Percentiles rank a stretch among this genome's conserved stretches.
Conservation (phyloP, 2,888 invertebrate genomes). For the Sthenelais limicola region DNA sequence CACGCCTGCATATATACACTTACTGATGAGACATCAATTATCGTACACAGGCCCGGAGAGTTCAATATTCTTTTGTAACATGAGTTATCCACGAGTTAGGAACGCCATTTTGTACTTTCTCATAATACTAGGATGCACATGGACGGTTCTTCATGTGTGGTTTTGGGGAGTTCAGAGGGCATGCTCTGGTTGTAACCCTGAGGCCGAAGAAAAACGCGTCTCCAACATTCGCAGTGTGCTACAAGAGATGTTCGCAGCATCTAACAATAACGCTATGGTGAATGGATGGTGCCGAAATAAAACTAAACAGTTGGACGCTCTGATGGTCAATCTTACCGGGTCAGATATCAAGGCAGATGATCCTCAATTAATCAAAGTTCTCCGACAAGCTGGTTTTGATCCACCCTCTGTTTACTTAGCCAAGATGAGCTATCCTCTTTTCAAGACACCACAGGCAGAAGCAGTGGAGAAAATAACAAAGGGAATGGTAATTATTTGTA, state of each 20-base stretch:
- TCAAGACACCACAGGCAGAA: conserved; percentile 46
- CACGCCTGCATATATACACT: no score
- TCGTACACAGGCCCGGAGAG: no score
- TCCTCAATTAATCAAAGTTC: conserved; percentile 38
- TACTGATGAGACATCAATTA: no score
- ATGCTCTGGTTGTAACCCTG: conserved; percentile 5
- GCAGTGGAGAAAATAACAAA: conserved; percentile 39
- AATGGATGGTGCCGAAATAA: background rate
- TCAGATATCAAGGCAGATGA: conserved; percentile 11
- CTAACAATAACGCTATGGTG: background rate
- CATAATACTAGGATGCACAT: conserved; percentile 19
- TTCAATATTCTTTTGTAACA: conserved; percentile 11
- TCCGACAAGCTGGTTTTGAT: conserved; percentile 36
- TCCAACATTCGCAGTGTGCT: conserved; percentile 17
- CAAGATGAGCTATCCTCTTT: conserved; percentile 40
- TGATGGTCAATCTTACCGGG: conserved; percentile 20
- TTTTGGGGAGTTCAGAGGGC: conserved; percentile 5
- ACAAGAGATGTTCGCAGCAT: conserved; percentile 21
- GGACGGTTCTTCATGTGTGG: conserved; percentile 29
- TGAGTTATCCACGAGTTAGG: conserved; percentile 7
- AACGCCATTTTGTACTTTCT: conserved; percentile 20
- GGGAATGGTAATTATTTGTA: conserved; percentile 38
- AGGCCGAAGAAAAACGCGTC: background rate
- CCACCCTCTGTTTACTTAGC: conserved; percentile 38
- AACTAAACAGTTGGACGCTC: background rate